Percentiles rank a stretch among this genome's conserved stretches.
Evolutionary conservation across 2,888 invertebrate species (phyloP).

Genomic region (Drosophila lacicola): DNA sequence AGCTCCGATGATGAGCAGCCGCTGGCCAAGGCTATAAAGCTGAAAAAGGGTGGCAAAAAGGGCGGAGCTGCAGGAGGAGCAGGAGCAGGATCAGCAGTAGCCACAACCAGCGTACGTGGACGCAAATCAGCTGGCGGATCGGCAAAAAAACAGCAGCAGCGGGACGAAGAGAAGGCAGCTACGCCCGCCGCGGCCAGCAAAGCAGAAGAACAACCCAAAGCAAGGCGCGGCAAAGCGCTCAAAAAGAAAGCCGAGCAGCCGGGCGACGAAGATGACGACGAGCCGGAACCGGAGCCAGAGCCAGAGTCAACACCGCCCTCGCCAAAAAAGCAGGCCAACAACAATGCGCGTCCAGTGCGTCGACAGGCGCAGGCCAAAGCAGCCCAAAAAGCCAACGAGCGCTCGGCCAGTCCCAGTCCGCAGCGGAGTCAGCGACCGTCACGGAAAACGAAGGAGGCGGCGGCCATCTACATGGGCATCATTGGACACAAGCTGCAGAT

Average conservation of each 20-base stretch:
- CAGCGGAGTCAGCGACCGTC: slow-evolving; percentile 86
- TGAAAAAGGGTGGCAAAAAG: slow-evolving; percentile 77
- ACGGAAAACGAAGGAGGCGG: slow-evolving; percentile 91
- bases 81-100: slow-evolving; percentile 13
- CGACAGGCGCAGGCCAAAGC: slow-evolving; percentile 51
- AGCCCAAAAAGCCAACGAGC: slow-evolving; percentile 28
- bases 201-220: slow-evolving; percentile 27
- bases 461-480: slow-evolving; percentile 90
- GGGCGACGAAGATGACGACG: slow-evolving; percentile 12
- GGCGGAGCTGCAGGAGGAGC: slow-evolving; percentile 13
- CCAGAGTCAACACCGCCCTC: slow-evolving; percentile 47
- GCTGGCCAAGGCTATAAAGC: slow-evolving; percentile 84
- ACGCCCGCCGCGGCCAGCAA: slow-evolving; percentile 19
- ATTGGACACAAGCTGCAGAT: slow-evolving; percentile 89
- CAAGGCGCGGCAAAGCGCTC: slow-evolving; percentile 50
- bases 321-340: slow-evolving; percentile 59
- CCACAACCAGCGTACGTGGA: slow-evolving; percentile 43
- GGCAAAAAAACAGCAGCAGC: slow-evolving; percentile 56
- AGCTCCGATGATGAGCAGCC: slow-evolving; percentile 87
- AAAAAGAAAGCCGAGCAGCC: slow-evolving; percentile 64
- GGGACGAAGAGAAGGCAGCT: slow-evolving; percentile 9
- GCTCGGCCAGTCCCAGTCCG: slow-evolving; percentile 51
- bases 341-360: slow-evolving; percentile 56
- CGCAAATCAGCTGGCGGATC: slow-evolving; percentile 51
- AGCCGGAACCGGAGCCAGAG: slow-evolving; percentile 19